These are phyloP conservation scores for Drosophila borborema DNA, from an alignment of 2,888 invertebrate genomes.

Conservation along the genomic window DNA sequence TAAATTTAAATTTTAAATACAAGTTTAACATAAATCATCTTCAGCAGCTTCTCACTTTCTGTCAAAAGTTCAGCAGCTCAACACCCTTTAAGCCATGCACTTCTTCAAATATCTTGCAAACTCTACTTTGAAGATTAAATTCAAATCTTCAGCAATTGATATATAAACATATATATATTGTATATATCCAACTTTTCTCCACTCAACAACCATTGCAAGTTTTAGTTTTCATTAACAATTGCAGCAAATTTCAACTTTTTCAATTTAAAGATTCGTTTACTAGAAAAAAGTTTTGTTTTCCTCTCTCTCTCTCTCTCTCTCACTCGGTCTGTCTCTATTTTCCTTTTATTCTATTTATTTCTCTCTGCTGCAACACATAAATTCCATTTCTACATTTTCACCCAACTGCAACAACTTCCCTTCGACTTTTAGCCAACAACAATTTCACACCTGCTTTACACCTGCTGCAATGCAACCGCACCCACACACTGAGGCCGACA, in stretches of 20 bases:
- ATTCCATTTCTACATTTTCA: conserved; percentile 2
- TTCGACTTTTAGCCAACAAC: neutral
- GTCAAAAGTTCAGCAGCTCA: too few species aligned
- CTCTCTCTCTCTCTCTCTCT: neutral
- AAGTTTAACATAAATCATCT: too few species aligned
- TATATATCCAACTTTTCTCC: neutral
- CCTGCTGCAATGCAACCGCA: conserved; percentile 16
- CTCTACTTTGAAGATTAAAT: neutral
- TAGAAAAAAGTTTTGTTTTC: neutral
- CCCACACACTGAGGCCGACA: conserved; percentile 1
- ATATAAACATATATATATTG: too few species aligned
- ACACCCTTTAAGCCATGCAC: neutral
- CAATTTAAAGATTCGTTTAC: neutral
- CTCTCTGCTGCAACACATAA: conserved; percentile 1
- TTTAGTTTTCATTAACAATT: neutral
- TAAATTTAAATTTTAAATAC: too few species aligned
- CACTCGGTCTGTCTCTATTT: neutral
- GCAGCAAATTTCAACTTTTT: conserved; percentile 1
- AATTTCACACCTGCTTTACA: conserved; percentile 41
- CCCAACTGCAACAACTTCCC: conserved; percentile 9
- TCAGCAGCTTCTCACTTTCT: too few species aligned
- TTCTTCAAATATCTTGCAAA: neutral
- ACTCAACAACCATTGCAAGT: neutral
- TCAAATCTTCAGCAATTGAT: neutral
- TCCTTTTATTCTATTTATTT: neutral